phyloP scores from a whole-genome alignment of 2,797 vertebrate species.

The Enteromius radiatus region DNA sequence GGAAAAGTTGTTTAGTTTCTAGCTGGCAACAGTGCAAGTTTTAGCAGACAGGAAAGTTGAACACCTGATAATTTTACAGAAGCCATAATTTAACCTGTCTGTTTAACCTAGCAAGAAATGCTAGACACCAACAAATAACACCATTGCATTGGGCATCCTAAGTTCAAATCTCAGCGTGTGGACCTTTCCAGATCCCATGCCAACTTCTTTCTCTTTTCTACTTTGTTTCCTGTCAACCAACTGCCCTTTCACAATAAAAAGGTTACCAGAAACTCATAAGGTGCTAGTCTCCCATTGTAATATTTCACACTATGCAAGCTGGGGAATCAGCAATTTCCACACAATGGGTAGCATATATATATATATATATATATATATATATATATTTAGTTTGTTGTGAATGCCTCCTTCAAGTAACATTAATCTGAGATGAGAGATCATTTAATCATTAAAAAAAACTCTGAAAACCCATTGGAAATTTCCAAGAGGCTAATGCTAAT shows the following conservation, averaged over 20 bases:
- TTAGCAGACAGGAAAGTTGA: background rate
- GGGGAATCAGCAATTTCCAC: background rate
- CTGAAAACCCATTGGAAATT: conserved; percentile 17
- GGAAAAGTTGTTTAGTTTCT: no score
- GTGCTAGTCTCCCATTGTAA: background rate
- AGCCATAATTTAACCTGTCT: background rate
- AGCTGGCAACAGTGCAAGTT: background rate
- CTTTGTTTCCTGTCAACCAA: background rate
- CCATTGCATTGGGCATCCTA: background rate
- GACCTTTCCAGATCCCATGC: background rate
- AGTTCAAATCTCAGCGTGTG: background rate
- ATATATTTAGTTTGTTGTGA: conserved; percentile 4
- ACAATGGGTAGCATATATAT: background rate
- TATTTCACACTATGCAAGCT: background rate
- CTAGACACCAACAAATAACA: background rate
- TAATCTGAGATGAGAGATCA: background rate
- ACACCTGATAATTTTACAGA: background rate
- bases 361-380: no score
- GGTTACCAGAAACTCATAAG: background rate
- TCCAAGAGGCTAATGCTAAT: background rate
- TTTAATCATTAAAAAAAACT: background rate
- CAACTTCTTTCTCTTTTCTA: background rate
- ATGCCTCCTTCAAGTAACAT: background rate
- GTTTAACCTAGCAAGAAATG: background rate
- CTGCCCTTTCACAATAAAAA: background rate